phyloP scores from a whole-genome alignment of 2,113 vertebrate genomes.

The Equus quagga region DNA sequence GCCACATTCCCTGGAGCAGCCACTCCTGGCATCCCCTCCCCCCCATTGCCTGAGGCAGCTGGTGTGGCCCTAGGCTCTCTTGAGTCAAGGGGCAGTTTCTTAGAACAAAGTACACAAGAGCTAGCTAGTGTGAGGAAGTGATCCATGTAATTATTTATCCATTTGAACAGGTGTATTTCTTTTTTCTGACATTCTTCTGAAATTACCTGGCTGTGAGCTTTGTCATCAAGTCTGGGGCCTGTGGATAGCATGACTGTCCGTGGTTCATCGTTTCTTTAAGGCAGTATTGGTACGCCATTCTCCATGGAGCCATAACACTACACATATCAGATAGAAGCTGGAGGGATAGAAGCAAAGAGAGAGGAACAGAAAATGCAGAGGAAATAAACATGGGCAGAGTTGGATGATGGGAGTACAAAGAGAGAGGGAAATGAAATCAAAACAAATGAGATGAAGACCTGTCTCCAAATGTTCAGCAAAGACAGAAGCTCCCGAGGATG shows the following conservation, averaged over 20 bases:
- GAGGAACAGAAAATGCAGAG: not conserved
- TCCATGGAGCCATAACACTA: rapidly evolving
- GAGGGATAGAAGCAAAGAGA: not conserved
- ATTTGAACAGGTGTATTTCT: not conserved
- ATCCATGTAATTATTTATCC: not conserved
- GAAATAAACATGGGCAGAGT: not conserved
- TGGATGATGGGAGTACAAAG: not conserved
- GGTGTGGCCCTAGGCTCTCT: not conserved
- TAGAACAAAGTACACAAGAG: not conserved
- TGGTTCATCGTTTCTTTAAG: not conserved
- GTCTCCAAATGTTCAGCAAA: not conserved
- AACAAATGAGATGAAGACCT: not conserved
- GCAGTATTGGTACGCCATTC: not conserved
- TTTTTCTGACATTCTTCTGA: not conserved
- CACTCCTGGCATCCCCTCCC: rapidly evolving
- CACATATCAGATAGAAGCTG: rapidly evolving
- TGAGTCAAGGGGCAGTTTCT: not conserved
- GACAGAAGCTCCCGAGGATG: not conserved
- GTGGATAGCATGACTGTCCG: too few species aligned
- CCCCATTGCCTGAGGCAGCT: too few species aligned
- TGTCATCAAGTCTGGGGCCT: not conserved
- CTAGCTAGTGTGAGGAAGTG: not conserved
- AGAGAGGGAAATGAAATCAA: not conserved
- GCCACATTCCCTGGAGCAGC: not conserved
- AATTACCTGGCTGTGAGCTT: not conserved